phyloP scores from a whole-genome alignment of 2,888 invertebrate species.

The Spatulosminthurus flaviceps region DNA sequence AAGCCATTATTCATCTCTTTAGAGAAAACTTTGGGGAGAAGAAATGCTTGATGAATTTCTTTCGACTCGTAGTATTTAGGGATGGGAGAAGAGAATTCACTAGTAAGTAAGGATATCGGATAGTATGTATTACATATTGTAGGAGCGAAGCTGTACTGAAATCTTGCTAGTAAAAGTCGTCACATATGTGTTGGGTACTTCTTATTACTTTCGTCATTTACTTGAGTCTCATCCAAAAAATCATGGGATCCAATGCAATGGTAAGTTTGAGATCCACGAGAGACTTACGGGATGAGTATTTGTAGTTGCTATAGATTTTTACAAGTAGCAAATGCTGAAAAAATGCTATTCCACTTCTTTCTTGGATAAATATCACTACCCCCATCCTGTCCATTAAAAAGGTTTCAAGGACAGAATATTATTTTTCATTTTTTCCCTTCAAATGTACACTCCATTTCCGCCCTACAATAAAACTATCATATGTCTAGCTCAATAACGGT shows the following conservation, averaged over 20 bases:
- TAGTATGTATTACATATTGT: neutral
- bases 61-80: neutral
- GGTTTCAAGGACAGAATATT: constrained; percentile 18
- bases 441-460: constrained; percentile 18
- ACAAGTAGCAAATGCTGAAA: too few species aligned
- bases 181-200: too few species aligned
- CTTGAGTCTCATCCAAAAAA: too few species aligned
- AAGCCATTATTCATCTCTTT: constrained; percentile 58
- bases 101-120: neutral
- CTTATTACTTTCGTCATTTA: too few species aligned
- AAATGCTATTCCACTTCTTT: neutral
- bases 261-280: too few species aligned
- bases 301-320: too few species aligned
- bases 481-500: constrained; percentile 1
- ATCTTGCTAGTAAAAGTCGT: too few species aligned
- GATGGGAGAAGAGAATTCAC: neutral
- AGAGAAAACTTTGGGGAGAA: constrained; percentile 45
- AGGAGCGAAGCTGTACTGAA: too few species aligned
- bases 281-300: too few species aligned
- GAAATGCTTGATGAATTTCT: constrained; percentile 41
- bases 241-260: too few species aligned
- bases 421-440: constrained; percentile 11
- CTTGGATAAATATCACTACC: constrained; percentile 14
- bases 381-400: constrained; percentile 18
- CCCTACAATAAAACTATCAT: constrained; percentile 14